These are phyloP conservation scores for Drosophila algonquin DNA, from an alignment of 2,888 invertebrate species.

Conservation along the genomic window DNA sequence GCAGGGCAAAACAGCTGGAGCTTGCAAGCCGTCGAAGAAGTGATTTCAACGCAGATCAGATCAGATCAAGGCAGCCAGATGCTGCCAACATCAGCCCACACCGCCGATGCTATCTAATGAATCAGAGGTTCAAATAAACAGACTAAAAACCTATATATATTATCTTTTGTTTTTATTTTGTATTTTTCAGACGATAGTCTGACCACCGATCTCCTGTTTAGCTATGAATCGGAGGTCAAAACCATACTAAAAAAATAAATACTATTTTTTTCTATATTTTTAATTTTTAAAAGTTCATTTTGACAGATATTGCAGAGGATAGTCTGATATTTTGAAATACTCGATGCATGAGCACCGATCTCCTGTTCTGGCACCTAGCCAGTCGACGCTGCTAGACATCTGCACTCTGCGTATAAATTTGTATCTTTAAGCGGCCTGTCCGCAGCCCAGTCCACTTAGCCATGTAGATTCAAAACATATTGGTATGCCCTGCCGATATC, in stretches of 20 bases:
- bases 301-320: too few relatives aligned
- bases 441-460: constrained; percentile 44
- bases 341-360: neutral
- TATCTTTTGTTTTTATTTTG: neutral
- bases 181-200: too few relatives aligned
- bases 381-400: neutral
- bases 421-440: neutral
- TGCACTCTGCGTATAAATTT: constrained; percentile 1
- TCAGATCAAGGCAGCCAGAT: too few relatives aligned
- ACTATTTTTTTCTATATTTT: neutral
- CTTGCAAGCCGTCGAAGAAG: neutral
- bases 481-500: neutral
- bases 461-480: constrained; percentile 61
- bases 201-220: neutral
- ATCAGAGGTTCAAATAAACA: neutral
- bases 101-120: neutral
- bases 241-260: neutral
- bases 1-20: neutral
- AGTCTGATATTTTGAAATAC: neutral
- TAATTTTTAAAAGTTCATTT: neutral
- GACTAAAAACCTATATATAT: neutral
- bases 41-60: neutral
- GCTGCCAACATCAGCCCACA: too few relatives aligned
- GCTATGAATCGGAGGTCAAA: too few relatives aligned
- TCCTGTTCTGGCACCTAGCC: neutral